Percentiles rank a stretch among this genome's conserved stretches.
Conservation (phyloP, 1,140 invertebrate genomes). For the Lepidurus couesii region DNA sequence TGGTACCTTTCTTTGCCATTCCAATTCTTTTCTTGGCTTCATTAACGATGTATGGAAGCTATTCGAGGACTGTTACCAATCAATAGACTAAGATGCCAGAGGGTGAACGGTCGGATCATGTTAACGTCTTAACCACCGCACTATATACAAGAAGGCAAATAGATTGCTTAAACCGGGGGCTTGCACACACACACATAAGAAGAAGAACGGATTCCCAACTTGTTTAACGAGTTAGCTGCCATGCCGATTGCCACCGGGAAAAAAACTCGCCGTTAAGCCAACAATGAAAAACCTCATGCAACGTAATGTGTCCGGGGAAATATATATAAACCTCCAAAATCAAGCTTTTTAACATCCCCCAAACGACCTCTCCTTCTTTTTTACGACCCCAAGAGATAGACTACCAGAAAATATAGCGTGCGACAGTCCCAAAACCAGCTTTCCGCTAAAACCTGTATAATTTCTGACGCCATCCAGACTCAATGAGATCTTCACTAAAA, state of each 20-base stretch:
- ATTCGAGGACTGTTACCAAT: not conserved
- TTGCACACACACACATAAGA: not conserved
- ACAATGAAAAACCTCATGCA: not conserved
- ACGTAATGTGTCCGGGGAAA: not conserved
- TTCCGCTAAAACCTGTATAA: too few relatives aligned
- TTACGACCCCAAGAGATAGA: too few relatives aligned
- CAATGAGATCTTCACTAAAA: too few relatives aligned
- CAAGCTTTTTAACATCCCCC: not conserved
- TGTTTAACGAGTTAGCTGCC: not conserved
- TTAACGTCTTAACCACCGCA: constrained; percentile 11
- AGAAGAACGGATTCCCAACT: not conserved
- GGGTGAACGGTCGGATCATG: not conserved
- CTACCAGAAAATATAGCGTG: not conserved
- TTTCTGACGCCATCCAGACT: too few relatives aligned
- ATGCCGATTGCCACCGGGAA: not conserved
- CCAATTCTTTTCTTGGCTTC: not conserved
- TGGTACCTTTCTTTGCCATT: not conserved
- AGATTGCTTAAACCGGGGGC: not conserved
- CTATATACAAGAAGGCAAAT: not conserved
- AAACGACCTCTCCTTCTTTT: too few relatives aligned
- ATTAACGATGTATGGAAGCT: not conserved
- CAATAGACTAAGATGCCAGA: not conserved
- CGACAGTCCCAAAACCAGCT: too few relatives aligned
- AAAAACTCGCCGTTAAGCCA: not conserved
- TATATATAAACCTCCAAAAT: not conserved